Evolutionary conservation across 1,140 invertebrate genomes (phyloP), one percentile per base, ranked within the genome.

Genomic region (Drosophila nannoptera): DNA sequence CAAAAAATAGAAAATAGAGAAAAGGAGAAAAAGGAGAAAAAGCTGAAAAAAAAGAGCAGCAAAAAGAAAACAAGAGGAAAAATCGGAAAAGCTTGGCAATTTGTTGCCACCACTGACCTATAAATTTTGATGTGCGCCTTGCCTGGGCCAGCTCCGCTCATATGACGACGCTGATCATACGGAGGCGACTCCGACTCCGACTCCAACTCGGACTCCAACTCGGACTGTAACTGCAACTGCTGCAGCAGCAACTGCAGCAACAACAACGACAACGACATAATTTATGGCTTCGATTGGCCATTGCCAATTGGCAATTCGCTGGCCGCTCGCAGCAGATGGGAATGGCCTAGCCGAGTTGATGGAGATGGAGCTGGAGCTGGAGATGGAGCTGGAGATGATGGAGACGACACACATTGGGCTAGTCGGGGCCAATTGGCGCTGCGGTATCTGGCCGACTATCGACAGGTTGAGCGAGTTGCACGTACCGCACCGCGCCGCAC

Each of bases 71-170:
- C 6, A 49, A n/a, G 8, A 2, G 31, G n/a, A 12, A 35, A 50
- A 50, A 50, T 50, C 48, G 48, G 48, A 49, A 49, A 49, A 49
- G 48, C 50, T 67, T 68, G 60, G 77, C 80, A 88, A 88, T 88
- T 88, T 88, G 87, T 88, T 73, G 83, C 80, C 76, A 84, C 87
- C 84, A 88, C 87, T 88, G 87, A 88, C 87, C 87, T 88, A 88
- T 88, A 88, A 88, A 88, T 87, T 88, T 86, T 87, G 75, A 88
- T 88, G 87, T 78, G 84, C 61, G 67, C 75, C 75, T 77, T 62
- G 66, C 66, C 75, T 77, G 80, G 45, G 66, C 69, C 59, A 48
- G 46, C 33, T 43, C 43, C 31, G 35, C 74, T 67, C 71, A 72
- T 77, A 40, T n/a, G 38, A n/a, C 38, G 40, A 43, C 40, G 40